Percentiles rank a stretch among this genome's conserved stretches.
Evolutionary conservation across 2,888 invertebrate genomes (phyloP).

Genomic region (Odontothrips loti): DNA sequence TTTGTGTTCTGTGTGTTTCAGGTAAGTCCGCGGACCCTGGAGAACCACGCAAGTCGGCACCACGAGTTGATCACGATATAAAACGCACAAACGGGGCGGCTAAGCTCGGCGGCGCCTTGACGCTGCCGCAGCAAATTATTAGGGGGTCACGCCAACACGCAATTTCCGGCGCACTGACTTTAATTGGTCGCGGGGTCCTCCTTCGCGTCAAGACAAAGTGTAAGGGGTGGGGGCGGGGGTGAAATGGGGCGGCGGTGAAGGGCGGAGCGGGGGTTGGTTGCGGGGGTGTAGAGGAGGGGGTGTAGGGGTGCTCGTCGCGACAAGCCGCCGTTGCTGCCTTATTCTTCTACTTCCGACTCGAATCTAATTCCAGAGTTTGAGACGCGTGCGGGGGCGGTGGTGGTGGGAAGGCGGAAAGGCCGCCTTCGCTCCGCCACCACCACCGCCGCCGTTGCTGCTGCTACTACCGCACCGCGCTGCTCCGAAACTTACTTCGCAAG

Average conservation of each 20-base stretch:
- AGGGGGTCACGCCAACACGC: constrained; percentile 22
- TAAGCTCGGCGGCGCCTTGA: too few species aligned
- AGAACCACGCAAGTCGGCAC: background rate
- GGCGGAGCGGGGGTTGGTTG: background rate
- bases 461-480: too few species aligned
- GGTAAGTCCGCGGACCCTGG: background rate
- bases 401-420: background rate
- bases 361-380: constrained; percentile 26
- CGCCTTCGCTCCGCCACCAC: too few species aligned
- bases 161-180: constrained; percentile 21
- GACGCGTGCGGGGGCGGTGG: background rate
- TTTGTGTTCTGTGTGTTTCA: background rate
- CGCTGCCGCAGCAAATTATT: background rate
- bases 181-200: constrained; percentile 12
- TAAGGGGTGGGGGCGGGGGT: background rate
- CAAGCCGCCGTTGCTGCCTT: background rate
- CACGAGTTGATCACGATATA: too few species aligned
- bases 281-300: background rate
- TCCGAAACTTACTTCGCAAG: constrained; percentile 19
- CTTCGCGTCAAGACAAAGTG: background rate
- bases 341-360: constrained; percentile 22
- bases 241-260: background rate
- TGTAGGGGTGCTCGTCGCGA: background rate
- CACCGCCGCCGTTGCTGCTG: too few species aligned
- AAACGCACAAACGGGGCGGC: too few species aligned